Conservation (phyloP, 1,140 invertebrate species). For the Gryon sp. region DNA sequence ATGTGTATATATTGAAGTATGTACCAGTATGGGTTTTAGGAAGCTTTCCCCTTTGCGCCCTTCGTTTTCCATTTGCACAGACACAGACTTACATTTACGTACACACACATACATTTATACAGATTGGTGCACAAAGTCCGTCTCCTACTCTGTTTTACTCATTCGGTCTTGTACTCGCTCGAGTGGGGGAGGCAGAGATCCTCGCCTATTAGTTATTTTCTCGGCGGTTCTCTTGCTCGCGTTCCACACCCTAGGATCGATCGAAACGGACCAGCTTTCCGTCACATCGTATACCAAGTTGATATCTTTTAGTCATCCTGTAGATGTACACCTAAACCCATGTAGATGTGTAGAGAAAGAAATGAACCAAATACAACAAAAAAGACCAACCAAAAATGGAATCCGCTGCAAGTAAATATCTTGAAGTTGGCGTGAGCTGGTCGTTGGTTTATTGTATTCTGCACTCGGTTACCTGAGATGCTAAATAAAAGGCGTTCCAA, state of each 20-base stretch:
- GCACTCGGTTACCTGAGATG: conserved; percentile 25
- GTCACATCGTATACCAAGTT: conserved; percentile 38
- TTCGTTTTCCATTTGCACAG: conserved; percentile 25
- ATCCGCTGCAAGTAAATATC: too few species aligned
- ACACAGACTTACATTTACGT: not conserved
- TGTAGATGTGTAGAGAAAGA: not conserved
- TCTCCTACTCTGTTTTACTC: conserved; percentile 21
- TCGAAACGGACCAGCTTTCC: conserved; percentile 54
- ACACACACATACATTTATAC: not conserved
- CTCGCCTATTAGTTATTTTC: conserved; percentile 55
- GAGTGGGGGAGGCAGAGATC: conserved; percentile 34
- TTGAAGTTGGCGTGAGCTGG: too few species aligned
- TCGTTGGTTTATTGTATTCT: not conserved
- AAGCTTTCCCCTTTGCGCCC: conserved; percentile 24
- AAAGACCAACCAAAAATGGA: too few species aligned
- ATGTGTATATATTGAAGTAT: too few species aligned
- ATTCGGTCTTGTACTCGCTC: conserved; percentile 17
- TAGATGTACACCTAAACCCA: not conserved
- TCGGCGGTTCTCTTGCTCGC: conserved; percentile 44
- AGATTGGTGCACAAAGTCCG: not conserved
- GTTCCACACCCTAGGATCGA: conserved; percentile 51
- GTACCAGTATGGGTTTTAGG: conserved; percentile 11
- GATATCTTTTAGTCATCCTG: conserved; percentile 5
- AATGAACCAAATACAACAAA: not conserved
- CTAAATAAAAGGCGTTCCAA: conserved; percentile 40